Conservation (phyloP, 2,113 vertebrate genomes). For the Felis catus region F.catus_Fca126_mat1.0 CM031419.1:97249501-97250000, state of each 20-base stretch:
- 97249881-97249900: neutral
- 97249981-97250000: neutral
- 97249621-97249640: neutral
- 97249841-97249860: neutral
- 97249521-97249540: neutral
- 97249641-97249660: neutral
- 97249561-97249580: neutral
- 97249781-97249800: neutral
- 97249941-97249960: neutral
- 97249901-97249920: neutral
- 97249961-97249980: neutral
- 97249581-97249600: neutral
- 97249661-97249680: neutral
- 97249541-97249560: neutral
- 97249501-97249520: conserved; percentile 27
- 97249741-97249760: neutral
- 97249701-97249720: neutral
- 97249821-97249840: neutral
- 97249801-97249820: neutral
- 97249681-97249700: neutral
- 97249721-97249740: neutral
- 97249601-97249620: neutral
- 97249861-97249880: neutral
- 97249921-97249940: neutral
- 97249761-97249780: neutral